Evolutionary conservation across 2,113 vertebrate genomes (phyloP).

Genomic region (Anguilla rostrata): DNA sequence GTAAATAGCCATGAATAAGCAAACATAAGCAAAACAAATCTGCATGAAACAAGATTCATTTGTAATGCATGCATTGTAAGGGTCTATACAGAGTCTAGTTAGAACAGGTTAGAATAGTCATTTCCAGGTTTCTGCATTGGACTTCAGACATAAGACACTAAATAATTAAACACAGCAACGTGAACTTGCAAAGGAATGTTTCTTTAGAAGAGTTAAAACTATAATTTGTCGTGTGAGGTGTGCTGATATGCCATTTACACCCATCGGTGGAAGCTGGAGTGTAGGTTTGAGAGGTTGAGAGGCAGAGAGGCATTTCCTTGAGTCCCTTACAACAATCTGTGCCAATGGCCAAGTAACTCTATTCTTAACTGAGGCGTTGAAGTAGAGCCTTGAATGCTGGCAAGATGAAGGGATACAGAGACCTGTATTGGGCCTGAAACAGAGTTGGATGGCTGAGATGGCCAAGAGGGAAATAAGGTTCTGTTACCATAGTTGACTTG

Average conservation of each 20-base stretch:
- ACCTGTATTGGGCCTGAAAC: neutral
- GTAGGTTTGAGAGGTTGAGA: neutral
- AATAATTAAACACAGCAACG: too few species aligned
- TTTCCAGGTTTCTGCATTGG: too few species aligned
- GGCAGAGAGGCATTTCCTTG: neutral
- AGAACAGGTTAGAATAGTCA: too few species aligned
- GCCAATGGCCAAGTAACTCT: neutral
- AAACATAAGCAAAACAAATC: too few species aligned
- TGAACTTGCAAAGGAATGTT: too few species aligned
- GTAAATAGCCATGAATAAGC: too few species aligned
- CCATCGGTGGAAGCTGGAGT: too few species aligned
- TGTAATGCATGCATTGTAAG: too few species aligned
- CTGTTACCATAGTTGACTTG: neutral
- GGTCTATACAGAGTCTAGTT: too few species aligned
- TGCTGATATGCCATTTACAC: neutral
- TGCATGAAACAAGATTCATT: too few species aligned
- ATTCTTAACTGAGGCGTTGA: neutral
- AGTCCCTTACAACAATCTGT: neutral
- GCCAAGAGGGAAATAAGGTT: neutral
- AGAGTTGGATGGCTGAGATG: neutral
- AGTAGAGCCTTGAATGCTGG: neutral
- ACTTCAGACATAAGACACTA: too few species aligned
- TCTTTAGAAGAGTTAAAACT: too few species aligned
- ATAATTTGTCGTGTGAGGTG: neutral
- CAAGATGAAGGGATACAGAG: neutral